Base-by-base conservation (phyloP, 2,888 invertebrate genomes). In the Cephus rjabovi region DNA sequence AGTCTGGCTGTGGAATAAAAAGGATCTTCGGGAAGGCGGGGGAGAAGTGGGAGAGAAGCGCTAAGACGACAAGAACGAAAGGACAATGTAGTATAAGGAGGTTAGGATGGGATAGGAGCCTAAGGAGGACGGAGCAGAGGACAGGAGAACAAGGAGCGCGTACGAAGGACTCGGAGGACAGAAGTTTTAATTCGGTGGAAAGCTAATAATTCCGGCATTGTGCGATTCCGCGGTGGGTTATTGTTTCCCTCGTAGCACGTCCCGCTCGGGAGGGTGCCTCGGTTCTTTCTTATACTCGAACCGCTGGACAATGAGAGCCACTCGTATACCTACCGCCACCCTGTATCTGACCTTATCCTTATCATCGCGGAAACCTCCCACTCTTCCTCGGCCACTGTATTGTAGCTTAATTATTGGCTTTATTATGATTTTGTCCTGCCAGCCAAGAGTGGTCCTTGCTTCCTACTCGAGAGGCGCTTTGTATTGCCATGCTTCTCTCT, bases 131-230 rank as follows among this genome's bases (percentile, higher is more conserved):
- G 79, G 74, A 79, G 69, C 11, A n/a, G 73, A 74, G 69, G 34
- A 34, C 4, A 75, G 37, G 69, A 69, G 75, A 40, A 75, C 73
- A 76, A 80, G 79, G 68, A 34, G 69, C 34, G 23, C 34, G 71
- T 71, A 33, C 12, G 40, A 34, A 15, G 23, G 23, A 34, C 74
- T 76, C 78, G 80, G 79, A 78, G 81, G 81, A 84, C 85, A 82
- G 82, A 81, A 84, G 81, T 90, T 89, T 89, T 90, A 89, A 90
- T 90, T 89, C 87, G 87, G 85, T 84, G 86, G 83, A 89, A 89
- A 90, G 87, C 90, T 90, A 90, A 90, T 90, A 90, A 90, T 89
- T 89, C 88, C 86, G 82, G 86, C 87, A 90, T 90, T 90, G 89
- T 90, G 87, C 84, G 85, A 87, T 87, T 85, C 85, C 86, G 83